Base-by-base conservation (phyloP, 2,888 invertebrate genomes). In the Cheilosia variabilis region DNA sequence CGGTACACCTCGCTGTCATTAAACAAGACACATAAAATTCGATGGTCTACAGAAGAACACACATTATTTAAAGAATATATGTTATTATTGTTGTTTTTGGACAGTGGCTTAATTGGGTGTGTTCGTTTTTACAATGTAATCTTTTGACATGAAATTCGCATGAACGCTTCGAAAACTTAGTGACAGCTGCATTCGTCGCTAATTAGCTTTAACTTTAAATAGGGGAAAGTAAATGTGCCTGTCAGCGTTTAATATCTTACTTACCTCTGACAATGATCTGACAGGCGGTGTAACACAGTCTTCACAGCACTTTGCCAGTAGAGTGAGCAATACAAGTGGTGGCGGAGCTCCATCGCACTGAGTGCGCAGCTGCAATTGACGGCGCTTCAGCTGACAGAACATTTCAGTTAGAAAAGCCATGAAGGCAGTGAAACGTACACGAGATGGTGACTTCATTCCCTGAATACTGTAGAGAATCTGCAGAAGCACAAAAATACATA, bases 371-470 rank as follows among this genome's bases (percentile, higher is more conserved):
- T 94, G 93, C 92, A 94, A 91, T 93, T 95, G 93, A 91, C 94
- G 91, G 91, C 94, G 91, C 91, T 97, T 96, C 89, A 97, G 92
- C 94, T 97, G 96, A 91, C 96, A 96, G 92, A 97, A 97, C 95
- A 97, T 96, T 94, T 97, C 97, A 89, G 97, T 96, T 87, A 97
- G 94, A 93, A 97, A 97, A 92, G 96, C 96, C 94, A 97, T 97
- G 93, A 97, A 97, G 88, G 97, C 96, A 90, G 96, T 96, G 90
- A 94, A 95, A 81, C 94, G 94, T 47, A 95, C 95, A 66, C 95
- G 94, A 15, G 95, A 91, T 66, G 92, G 92, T 81, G 91, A 95
- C 71, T 95, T 95, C 90, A 92, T 92, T 78, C 92, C 92, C 79
- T 92, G 92, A 22, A 92, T 91, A 58, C 91, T 90, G 83, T 90